Percentiles rank a stretch among this genome's conserved stretches.
Evolutionary conservation across 1,140 invertebrate genomes (phyloP).

Genomic region (Maconellicoccus hirsutus): DNA sequence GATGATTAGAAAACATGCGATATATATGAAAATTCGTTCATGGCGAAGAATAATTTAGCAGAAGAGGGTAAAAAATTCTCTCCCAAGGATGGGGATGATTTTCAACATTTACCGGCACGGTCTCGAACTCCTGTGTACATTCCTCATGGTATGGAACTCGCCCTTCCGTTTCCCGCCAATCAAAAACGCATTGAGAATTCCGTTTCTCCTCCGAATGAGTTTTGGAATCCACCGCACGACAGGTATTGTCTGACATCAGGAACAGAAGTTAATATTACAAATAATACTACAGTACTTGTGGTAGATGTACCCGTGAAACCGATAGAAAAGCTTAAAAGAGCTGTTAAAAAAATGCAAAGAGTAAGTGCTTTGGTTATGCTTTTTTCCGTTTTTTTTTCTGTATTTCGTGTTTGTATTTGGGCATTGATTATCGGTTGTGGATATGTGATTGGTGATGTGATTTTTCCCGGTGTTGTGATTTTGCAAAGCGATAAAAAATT

Average conservation of each 20-base stretch:
- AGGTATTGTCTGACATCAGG: not conserved
- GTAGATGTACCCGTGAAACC: constrained; percentile 26
- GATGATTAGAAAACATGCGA: not conserved
- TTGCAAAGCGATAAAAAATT: too few species aligned
- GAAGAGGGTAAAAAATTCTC: not conserved
- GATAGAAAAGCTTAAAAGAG: constrained; percentile 29
- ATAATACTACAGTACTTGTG: constrained; percentile 22
- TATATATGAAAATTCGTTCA: not conserved
- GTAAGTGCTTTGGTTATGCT: constrained; percentile 25
- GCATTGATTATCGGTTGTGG: too few species aligned
- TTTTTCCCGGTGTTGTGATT: too few species aligned
- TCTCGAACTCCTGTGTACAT: constrained; percentile 1
- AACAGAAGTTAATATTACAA: not conserved
- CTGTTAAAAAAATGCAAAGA: constrained; percentile 26
- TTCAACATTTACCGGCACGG: not conserved
- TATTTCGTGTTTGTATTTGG: too few species aligned
- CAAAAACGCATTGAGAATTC: not conserved
- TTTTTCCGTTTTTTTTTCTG: too few species aligned
- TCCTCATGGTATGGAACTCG: not conserved
- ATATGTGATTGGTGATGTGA: too few species aligned
- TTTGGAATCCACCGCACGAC: not conserved
- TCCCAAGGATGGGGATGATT: not conserved
- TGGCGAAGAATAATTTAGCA: not conserved
- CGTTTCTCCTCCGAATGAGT: not conserved
- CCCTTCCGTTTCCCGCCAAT: not conserved